phyloP scores from a whole-genome alignment of 2,888 invertebrate species.

The Cryptocephalus moraei region DNA sequence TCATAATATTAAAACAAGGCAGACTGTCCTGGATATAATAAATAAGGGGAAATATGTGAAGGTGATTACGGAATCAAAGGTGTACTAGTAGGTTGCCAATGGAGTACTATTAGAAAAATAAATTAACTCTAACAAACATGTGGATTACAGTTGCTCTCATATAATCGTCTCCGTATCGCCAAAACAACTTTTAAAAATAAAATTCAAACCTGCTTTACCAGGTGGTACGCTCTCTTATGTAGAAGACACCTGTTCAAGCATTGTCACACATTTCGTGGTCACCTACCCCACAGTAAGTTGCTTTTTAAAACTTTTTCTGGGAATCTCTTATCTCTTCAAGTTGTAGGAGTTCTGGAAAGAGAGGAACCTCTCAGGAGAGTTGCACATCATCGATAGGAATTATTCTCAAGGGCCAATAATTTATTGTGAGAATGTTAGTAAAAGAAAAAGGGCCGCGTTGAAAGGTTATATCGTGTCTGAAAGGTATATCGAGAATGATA shows the following conservation, averaged over 20 bases:
- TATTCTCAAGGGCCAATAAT: slow-evolving; percentile 14
- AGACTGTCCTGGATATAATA: slow-evolving; percentile 15
- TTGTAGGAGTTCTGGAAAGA: slow-evolving; percentile 23
- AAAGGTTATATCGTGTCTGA: too few species aligned
- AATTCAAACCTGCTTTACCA: slow-evolving; percentile 20
- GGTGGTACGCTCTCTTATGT: slow-evolving; percentile 1
- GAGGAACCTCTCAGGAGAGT: slow-evolving; percentile 19
- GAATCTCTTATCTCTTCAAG: neutral
- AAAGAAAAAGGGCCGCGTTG: too few species aligned
- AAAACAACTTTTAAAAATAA: slow-evolving; percentile 17
- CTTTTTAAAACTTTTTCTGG: neutral
- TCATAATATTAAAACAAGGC: slow-evolving; percentile 11
- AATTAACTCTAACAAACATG: neutral
- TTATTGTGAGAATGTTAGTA: slow-evolving; percentile 8
- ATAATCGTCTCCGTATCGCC: slow-evolving; percentile 23
- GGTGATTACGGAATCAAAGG: slow-evolving; percentile 12
- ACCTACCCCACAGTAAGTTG: slow-evolving; percentile 17
- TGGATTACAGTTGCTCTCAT: slow-evolving; percentile 13
- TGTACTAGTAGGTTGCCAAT: slow-evolving; percentile 12
- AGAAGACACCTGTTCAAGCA: slow-evolving; percentile 8
- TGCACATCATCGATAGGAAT: slow-evolving; percentile 13
- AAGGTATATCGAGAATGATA: too few species aligned
- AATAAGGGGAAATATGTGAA: slow-evolving; percentile 9
- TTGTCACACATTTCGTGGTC: slow-evolving; percentile 21
- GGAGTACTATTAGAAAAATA: too few species aligned